phyloP scores from a whole-genome alignment of 2,113 vertebrate genomes.

The Cariama cristata region DNA sequence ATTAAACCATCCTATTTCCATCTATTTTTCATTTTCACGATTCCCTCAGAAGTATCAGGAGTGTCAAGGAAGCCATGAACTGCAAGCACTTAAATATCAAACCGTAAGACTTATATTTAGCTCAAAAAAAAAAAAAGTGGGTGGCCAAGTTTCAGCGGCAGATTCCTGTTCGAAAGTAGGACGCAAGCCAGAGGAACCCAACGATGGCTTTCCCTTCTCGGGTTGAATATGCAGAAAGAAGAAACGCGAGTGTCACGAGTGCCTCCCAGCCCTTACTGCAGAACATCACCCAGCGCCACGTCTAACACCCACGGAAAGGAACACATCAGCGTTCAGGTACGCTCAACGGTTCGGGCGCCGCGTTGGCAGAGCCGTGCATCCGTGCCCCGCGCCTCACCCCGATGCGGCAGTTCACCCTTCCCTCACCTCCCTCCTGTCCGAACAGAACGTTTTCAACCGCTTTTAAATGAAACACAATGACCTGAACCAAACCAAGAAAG shows the following conservation, averaged over 20 bases:
- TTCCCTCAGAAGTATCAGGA: not conserved
- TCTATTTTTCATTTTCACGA: accelerated
- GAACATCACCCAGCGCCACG: not conserved
- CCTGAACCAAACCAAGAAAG: not conserved
- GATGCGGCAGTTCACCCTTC: accelerated
- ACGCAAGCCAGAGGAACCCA: not conserved
- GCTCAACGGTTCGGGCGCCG: accelerated
- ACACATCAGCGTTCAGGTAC: not conserved
- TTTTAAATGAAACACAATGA: not conserved
- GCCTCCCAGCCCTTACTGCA: not conserved
- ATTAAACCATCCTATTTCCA: not conserved
- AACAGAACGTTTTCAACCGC: not conserved
- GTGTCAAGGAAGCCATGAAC: not conserved
- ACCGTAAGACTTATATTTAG: not conserved
- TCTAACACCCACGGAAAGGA: not conserved
- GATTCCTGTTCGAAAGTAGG: not conserved
- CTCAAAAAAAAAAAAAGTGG: not conserved
- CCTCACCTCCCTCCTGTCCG: not conserved
- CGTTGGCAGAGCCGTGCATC: accelerated
- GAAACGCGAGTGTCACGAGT: not conserved
- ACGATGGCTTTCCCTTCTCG: not conserved
- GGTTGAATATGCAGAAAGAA: not conserved
- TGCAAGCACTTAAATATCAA: not conserved
- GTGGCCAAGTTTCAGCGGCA: not conserved
- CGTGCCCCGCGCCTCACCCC: not conserved